Evolutionary conservation across 2,797 vertebrate species (phyloP), one percentile per base, ranked within the genome.

Genomic region (Malurus splendens): DNA sequence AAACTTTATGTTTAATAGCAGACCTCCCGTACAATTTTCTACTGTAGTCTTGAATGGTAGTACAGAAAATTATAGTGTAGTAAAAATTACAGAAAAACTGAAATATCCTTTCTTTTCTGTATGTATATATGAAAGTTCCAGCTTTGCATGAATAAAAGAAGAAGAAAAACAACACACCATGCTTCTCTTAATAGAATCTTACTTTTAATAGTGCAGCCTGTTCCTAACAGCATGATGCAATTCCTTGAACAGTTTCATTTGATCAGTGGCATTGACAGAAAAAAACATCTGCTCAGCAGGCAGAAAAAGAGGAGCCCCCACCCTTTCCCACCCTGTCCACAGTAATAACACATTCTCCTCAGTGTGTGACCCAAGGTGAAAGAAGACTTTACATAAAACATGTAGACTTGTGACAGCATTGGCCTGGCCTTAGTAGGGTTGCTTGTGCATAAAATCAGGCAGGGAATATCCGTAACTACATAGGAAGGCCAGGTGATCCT

Each of bases 291-390:
- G 48, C 22, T 73, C 28, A 68, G 45, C 14, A 30, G 47, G 28
- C 2, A 60, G 38, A n/a, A 64, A 89, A 42, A 64, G 27, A 72
- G 20, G 14, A 72, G 2, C 6, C 14, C 5, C 9, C 15, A 25
- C 3, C 1, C 1, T 20, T 36, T 65, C 50, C 41, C 28, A 62
- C 15, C 15, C 15, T 65, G 51, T 10, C 22, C 25, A 30, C 25
- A 18, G 41, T 4, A 55, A 41, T 11, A 44, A 28, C 23, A 23
- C 16, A 7, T 55, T 80, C n/a, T 72, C 23, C 22, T n/a, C 22
- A 39, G 5, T 0, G 0, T n/a, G 36, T 25, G 41, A 33, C 14
- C 11, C 32, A 44, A 8, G 20, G 17, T 42, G n/a, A 47, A 67
- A 60, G 17, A 48, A 41, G 27, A 59, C 38, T 45, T 80, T 56